Evolutionary conservation across 2,888 invertebrate genomes (phyloP), one percentile per base, ranked within the genome.

Genomic region (Parnassius orleans): DNA sequence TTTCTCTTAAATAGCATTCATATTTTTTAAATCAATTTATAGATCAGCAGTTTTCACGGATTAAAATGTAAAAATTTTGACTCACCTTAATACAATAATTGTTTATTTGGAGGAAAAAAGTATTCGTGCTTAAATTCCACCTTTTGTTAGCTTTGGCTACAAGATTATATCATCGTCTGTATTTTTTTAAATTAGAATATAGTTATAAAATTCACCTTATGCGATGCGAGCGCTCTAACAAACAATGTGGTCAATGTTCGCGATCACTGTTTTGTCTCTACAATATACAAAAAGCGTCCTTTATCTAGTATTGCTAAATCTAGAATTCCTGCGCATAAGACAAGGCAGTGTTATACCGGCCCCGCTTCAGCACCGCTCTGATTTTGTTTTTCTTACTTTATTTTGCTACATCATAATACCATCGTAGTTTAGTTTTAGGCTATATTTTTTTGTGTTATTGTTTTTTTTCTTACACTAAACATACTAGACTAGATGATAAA

Each of bases 301-400:
- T 41, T 43, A 47, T 14, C 14, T 41, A 9, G 41, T 41, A 15
- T 42, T 53, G 33, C 44, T 11, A 50, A 58, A 46, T 46, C 43
- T 48, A 55, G 48, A 59, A 48, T 54, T 47, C 41, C 56, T 10
- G 50, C n/a, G 53, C 15, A 53, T 65, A 76, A 79, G 80, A 84
- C 87, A 86, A 82, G 80, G 79, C 83, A 81, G 80, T 83, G 83
- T 74, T 76, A 70, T 70, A 68, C 67, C 68, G 68, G 82, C 86
- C 88, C 88, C 72, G 90, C 88, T 88, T 76, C 75, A 77, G 86
- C 88, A 89, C 88, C 75, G 90, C 90, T 88, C 80, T 66, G 11
- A 61, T 60, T 68, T 77, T 80, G 78, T 65, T 67, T 77, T 83
- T 69, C 67, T 73, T 66, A 51, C 43, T 79, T 78, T 89, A 5